Percentiles rank a stretch among this genome's conserved stretches.
Conservation (phyloP, 2,113 vertebrate species). For the Hassar affinis region DNA sequence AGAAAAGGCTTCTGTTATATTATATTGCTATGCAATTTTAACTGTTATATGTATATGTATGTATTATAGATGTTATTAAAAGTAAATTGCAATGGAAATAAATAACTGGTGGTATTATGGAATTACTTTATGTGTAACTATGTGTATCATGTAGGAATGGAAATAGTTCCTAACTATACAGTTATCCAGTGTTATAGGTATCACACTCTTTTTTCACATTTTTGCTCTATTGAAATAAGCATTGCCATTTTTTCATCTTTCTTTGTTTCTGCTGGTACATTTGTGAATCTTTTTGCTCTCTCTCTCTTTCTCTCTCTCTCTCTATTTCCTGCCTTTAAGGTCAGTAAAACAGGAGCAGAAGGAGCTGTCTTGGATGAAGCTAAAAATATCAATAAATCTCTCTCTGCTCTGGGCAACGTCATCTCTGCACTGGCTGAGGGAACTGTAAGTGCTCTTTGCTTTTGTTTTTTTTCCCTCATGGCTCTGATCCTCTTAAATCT, state of each 20-base stretch:
- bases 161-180: neutral
- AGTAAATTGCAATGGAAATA: neutral
- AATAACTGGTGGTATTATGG: neutral
- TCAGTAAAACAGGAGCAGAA: slow-evolving; percentile 98
- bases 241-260: neutral
- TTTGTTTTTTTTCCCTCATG: slow-evolving; percentile 31
- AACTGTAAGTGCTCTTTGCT: slow-evolving; percentile 76
- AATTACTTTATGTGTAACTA: neutral
- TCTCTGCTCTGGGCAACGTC: slow-evolving; percentile 95
- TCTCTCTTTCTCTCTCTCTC: neutral
- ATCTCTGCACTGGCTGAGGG: slow-evolving; percentile 95
- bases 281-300: neutral
- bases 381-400: slow-evolving; percentile 99
- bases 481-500: neutral
- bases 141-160: neutral
- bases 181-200: neutral
- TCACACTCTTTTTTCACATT: neutral
- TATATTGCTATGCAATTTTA: neutral
- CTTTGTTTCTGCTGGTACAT: neutral
- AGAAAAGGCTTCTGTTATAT: neutral
- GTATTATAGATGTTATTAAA: neutral
- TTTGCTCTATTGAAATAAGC: neutral
- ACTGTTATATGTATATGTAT: neutral
- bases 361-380: slow-evolving; percentile 94
- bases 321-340: slow-evolving; percentile 67